A percentile compares a stretch with the other conserved stretches of the same genome.
Conservation (phyloP, 2,888 invertebrate genomes). For the Adelognathus sp. region DNA sequence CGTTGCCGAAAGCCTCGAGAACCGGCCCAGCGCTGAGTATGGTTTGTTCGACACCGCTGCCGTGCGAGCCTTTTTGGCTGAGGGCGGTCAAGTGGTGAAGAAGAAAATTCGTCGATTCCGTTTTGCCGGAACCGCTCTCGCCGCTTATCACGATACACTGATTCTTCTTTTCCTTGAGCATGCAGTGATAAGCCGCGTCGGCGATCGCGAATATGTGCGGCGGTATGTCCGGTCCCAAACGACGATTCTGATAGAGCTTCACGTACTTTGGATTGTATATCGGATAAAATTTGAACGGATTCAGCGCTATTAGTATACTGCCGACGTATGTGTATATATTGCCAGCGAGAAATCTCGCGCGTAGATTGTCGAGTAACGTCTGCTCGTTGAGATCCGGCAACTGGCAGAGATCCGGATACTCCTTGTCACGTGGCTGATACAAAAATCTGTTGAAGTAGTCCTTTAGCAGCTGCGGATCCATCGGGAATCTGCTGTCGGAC, state of each 20-base stretch:
- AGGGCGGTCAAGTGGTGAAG: conserved; percentile 97
- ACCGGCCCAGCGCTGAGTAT: conserved; percentile 98
- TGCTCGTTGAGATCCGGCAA: conserved; percentile 97
- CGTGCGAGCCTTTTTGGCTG: conserved; percentile 96
- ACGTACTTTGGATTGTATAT: conserved; percentile 99
- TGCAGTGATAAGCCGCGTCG: conserved; percentile 96
- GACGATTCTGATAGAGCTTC: conserved; percentile 95
- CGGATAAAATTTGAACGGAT: conserved; percentile 97
- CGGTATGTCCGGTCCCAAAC: conserved; percentile 94
- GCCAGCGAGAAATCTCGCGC: conserved; percentile 93
- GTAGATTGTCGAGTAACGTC: conserved; percentile 94
- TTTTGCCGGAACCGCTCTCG: conserved; percentile 97
- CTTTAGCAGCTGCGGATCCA: conserved; percentile 95
- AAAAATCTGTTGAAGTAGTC: conserved; percentile 96
- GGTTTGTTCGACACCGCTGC: conserved; percentile 98
- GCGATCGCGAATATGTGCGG: conserved; percentile 99
- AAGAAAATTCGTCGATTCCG: conserved; percentile 97
- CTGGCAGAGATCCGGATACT: conserved; percentile 97
- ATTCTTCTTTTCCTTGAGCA: conserved; percentile 94
- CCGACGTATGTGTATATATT: conserved; percentile 98
- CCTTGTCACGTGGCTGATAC: conserved; percentile 95
- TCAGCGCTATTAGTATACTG: conserved; percentile 96
- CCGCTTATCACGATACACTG: conserved; percentile 98
- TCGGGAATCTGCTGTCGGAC: conserved; percentile 91
- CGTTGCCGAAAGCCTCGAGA: conserved; percentile 98